Evolutionary conservation across 2,888 invertebrate species (phyloP).

Genomic region (Macrosiphum euphorbiae): DNA sequence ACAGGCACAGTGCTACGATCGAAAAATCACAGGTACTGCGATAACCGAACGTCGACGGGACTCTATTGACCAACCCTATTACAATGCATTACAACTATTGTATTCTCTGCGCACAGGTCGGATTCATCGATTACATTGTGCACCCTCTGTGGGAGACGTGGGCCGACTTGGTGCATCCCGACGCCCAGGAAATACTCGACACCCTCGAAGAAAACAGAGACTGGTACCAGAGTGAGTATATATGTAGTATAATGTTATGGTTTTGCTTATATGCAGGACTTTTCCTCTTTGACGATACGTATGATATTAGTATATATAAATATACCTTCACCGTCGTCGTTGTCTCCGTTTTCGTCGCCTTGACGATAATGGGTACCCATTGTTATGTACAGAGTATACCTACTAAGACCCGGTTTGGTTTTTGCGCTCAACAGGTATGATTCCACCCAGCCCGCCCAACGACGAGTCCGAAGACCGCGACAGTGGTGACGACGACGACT

Average conservation of each 20-base stretch:
- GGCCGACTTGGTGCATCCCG: conserved; percentile 98
- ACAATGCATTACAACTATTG: background rate
- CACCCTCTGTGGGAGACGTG: conserved; percentile 99
- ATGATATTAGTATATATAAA: background rate
- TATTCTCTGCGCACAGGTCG: conserved; percentile 76
- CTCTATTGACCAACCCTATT: background rate
- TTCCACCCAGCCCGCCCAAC: conserved; percentile 74
- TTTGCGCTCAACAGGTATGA: conserved; percentile 75
- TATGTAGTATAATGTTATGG: conserved; percentile 71
- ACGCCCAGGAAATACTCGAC: conserved; percentile 97
- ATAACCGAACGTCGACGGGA: background rate
- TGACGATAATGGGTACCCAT: background rate
- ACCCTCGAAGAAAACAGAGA: conserved; percentile 98
- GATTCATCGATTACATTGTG: conserved; percentile 99
- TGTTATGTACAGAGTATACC: background rate
- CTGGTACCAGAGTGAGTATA: conserved; percentile 95
- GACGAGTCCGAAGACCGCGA: conserved; percentile 82
- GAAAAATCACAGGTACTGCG: conserved; percentile 91
- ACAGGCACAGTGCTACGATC: conserved; percentile 94
- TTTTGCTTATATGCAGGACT: background rate
- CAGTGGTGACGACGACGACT: conserved; percentile 69
- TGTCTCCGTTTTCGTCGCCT: background rate
- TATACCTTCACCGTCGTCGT: background rate
- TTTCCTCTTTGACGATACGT: background rate
- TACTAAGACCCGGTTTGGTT: background rate